These are phyloP conservation scores for Radopholus similis DNA, from an alignment of 1,140 invertebrate species.

Conservation along the genomic window DNA sequence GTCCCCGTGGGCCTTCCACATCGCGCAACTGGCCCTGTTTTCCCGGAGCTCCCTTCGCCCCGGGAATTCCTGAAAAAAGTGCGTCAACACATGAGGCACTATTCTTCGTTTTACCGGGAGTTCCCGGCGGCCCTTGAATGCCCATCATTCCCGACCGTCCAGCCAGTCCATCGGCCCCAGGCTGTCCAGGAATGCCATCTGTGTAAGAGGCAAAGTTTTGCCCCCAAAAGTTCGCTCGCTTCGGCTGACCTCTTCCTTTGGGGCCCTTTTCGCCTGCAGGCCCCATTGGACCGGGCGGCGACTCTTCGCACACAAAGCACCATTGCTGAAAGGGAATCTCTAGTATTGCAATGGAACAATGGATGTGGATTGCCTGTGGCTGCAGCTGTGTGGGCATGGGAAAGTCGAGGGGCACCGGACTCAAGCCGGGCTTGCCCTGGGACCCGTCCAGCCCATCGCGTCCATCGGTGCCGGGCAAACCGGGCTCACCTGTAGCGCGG, in stretches of 20 bases:
- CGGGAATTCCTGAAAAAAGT: neutral
- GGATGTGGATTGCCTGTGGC: neutral
- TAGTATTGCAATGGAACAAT: neutral
- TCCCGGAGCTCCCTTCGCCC: neutral
- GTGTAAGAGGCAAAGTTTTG: too few species aligned
- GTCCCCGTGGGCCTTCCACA: neutral
- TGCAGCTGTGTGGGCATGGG: neutral
- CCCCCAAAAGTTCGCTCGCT: neutral
- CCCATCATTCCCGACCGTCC: neutral
- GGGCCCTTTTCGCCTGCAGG: neutral
- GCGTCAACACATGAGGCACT: neutral
- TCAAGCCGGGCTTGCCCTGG: neutral
- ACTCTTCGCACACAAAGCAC: constrained; percentile 11
- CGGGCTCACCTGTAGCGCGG: neutral
- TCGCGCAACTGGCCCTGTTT: neutral
- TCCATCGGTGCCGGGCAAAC: constrained; percentile 16
- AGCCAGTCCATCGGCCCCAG: neutral
- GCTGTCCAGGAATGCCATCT: neutral
- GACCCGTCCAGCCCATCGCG: constrained; percentile 11
- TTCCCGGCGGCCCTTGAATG: neutral
- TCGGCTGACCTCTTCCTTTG: neutral
- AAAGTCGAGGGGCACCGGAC: neutral
- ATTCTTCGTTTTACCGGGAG: neutral
- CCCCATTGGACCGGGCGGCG: neutral
- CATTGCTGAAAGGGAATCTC: constrained; percentile 4